Evolutionary conservation across 2,113 vertebrate species (phyloP).

Genomic region (Indri indri): DNA sequence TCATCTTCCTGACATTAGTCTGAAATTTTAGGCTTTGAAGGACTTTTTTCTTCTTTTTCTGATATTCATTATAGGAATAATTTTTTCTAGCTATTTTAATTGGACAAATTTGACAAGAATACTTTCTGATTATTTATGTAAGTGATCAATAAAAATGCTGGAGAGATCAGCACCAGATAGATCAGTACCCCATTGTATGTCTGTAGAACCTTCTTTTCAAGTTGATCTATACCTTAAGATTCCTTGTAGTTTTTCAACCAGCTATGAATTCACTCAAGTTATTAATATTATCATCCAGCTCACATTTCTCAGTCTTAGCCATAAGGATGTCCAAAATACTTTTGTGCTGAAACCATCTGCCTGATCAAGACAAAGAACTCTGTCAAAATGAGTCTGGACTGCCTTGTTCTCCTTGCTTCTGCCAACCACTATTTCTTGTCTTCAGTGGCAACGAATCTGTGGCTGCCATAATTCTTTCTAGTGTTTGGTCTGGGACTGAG

Average conservation of each 20-base stretch:
- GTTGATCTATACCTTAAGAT: not conserved
- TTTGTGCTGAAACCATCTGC: not conserved
- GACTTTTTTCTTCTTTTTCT: not conserved
- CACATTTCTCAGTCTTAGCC: not conserved
- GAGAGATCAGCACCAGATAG: not conserved
- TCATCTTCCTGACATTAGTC: not conserved
- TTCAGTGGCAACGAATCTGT: not conserved
- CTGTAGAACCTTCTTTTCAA: not conserved
- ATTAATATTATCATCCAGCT: not conserved
- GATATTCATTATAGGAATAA: not conserved
- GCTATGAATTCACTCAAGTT: not conserved
- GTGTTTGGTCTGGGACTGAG: not conserved
- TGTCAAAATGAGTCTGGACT: not conserved
- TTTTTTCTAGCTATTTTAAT: not conserved
- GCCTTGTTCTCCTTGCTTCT: not conserved
- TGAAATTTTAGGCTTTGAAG: not conserved
- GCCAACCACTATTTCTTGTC: not conserved
- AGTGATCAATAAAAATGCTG: not conserved
- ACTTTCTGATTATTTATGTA: slow-evolving; percentile 7
- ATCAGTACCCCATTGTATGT: not conserved
- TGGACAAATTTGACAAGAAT: not conserved
- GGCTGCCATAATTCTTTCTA: not conserved
- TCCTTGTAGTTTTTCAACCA: not conserved
- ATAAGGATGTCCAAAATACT: not conserved
- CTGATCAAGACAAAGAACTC: not conserved